Base-by-base conservation (phyloP, 2,888 invertebrate species). In the Sesia bembeciformis region DNA sequence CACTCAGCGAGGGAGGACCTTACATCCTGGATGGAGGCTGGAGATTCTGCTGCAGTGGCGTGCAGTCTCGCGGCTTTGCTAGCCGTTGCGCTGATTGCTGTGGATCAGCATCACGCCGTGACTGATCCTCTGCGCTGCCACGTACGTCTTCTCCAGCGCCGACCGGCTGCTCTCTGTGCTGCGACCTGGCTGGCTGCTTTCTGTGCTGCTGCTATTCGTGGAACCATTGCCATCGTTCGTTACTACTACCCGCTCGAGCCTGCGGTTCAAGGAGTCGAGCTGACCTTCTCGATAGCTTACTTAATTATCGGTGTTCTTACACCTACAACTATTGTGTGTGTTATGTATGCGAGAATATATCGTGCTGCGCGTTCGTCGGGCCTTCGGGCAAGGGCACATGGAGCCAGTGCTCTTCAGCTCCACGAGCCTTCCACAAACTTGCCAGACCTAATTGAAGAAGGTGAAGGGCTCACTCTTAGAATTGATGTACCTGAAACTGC, bases 341-440 rank as follows among this genome's bases (percentile, higher is more conserved):
- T 94, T 76, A 94, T 95, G 74, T 95, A 95, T 75, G 89, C 92
- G 39, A 91, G 93, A 60, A 95, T 95, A 59, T 95, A 94, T 76
- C 90, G 92, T 7, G 95, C 95, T 5, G 95, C 95, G 4, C 92
- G 93, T 61, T 92, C 92, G 57, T 95, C 94, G 58, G 94, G 88
- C 3, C 67, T 88, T 3, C 63, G 88, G 54, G 88, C 88, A 57
- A 74, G 88, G 58, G 88, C 88, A 54, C 81, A 87, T 57, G 88
- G 87, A 46, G 81, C 88, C 53, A 88, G 89, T 62, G 89, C 91
- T 64, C 54, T 91, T 71, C 82, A 92, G 84, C 74, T 91, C 67
- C 77, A 90, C 66, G 80, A 91, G 70, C 78, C 86, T 57, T 74
- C 78, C 57, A 68, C 82, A 54, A 76, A 84, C 68, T 62, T 88